These are phyloP conservation scores for Etheostoma perlongum DNA, from an alignment of 2,797 vertebrate species.

Conservation along the genomic window DNA sequence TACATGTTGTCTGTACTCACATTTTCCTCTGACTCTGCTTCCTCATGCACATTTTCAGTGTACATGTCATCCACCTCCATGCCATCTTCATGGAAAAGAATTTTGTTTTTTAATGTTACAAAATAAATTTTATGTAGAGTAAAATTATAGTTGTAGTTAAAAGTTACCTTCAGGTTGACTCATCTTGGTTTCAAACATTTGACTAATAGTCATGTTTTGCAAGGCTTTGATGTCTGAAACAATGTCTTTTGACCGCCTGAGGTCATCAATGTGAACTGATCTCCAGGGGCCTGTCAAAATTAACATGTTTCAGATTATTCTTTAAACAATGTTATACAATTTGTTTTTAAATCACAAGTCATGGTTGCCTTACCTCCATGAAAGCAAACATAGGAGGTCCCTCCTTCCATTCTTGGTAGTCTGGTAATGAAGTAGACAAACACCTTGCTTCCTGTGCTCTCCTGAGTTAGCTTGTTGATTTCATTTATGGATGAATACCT, in stretches of 20 bases:
- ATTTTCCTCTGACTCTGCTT: constrained; percentile 56
- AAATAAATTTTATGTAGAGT: neutral
- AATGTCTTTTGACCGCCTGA: constrained; percentile 90
- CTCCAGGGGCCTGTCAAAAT: constrained; percentile 89
- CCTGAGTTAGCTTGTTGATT: constrained; percentile 88
- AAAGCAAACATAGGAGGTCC: constrained; percentile 91
- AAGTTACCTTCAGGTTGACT: constrained; percentile 73
- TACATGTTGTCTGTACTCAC: constrained; percentile 62
- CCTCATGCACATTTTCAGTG: constrained; percentile 48
- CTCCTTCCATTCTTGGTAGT: constrained; percentile 91
- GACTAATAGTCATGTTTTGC: constrained; percentile 91
- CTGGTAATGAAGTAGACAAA: constrained; percentile 95
- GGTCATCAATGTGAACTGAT: constrained; percentile 95
- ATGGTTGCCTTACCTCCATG: constrained; percentile 89
- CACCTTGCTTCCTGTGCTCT: constrained; percentile 63
- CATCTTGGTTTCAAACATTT: constrained; percentile 86
- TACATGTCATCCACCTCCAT: constrained; percentile 82
- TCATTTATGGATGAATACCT: constrained; percentile 95
- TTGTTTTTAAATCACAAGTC: neutral
- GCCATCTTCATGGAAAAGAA: constrained; percentile 44
- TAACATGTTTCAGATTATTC: constrained; percentile 18
- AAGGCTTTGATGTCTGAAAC: constrained; percentile 89
- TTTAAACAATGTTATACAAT: neutral
- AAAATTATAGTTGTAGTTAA: too few species aligned
- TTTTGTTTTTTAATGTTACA: neutral